Evolutionary conservation across 2,113 vertebrate genomes (phyloP), one percentile per base, ranked within the genome.

Genomic region (Sitta europaea): DNA sequence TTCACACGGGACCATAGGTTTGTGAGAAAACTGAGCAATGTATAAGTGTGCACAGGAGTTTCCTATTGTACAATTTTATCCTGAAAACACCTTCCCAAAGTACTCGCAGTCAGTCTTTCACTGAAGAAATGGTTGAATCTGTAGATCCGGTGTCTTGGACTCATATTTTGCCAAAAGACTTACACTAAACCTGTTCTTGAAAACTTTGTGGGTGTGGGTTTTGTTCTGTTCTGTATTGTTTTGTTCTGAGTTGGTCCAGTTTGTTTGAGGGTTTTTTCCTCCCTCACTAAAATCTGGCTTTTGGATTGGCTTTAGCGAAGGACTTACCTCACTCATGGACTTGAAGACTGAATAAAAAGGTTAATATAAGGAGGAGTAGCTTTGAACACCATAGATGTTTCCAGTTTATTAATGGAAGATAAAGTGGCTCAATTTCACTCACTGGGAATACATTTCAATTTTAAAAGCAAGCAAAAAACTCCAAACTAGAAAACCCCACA

Each of bases 391-490:
- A 61, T 6, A 67, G 20, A 35, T 66, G 54, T 35, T 76, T 17
- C 12, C 5, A 66, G 2, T 50, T 65, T 75, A 67, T 75, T 78
- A 81, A 63, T 33, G 4, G 25, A 85, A 67, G 29, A 6, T 42
- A 21, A 68, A 71, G 3, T 42, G 31, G 33, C 12, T 72, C n/a
- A 53, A 78, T 72, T 72, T 84, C 9, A 35, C 16, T 6, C 10
- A 21, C 9, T 31, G 18, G 10, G 14, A 84, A 63, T 12, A 33
- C 2, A 58, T 62, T 75, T 75, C 7, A 27, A 14, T 55, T 79
- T 43, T 57, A 83, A 86, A 80, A 57, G 7, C 0, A 23, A 57
- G 40, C 6, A 15, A 38, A 33, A 33, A 7, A 0, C 0, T 2
- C 3, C 9, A 65, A 35, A 18, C 11, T 25, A 38, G 18, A 12